phyloP scores from a whole-genome alignment of 2,888 invertebrate species.

The Plagiodera versicolora region DNA sequence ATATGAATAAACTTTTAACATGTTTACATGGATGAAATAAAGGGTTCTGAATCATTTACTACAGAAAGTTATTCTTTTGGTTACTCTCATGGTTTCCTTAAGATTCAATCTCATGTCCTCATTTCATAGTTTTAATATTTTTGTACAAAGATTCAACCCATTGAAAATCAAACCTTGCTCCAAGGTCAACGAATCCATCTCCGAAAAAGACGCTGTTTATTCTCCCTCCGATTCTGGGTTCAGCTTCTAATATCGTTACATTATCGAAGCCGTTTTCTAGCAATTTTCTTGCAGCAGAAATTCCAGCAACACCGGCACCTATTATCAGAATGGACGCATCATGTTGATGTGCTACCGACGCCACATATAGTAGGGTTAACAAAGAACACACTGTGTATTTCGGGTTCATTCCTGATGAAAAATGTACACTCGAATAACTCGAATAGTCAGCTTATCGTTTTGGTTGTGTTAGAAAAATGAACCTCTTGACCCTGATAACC shows the following conservation, averaged over 20 bases:
- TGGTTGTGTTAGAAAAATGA: too few species aligned
- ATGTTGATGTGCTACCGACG: slow-evolving; percentile 21
- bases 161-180: slow-evolving; percentile 45
- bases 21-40: too few species aligned
- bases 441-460: too few species aligned
- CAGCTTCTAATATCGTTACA: slow-evolving; percentile 54
- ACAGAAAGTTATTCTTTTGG: too few species aligned
- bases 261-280: slow-evolving; percentile 54
- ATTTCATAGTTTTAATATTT: too few species aligned
- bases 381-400: not conserved
- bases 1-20: too few species aligned
- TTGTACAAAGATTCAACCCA: too few species aligned
- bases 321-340: slow-evolving; percentile 25
- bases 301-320: slow-evolving; percentile 31
- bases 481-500: too few species aligned
- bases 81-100: too few species aligned
- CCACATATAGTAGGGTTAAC: not conserved
- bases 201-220: slow-evolving; percentile 40
- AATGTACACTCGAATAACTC: too few species aligned
- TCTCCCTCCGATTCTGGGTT: slow-evolving; percentile 35
- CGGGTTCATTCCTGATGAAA: not conserved
- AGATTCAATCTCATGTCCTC: too few species aligned
- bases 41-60: too few species aligned
- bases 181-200: slow-evolving; percentile 41
- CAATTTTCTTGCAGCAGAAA: slow-evolving; percentile 59